Evolutionary conservation across 1,140 invertebrate genomes (phyloP).

Genomic region (Drosophila simulans): DNA sequence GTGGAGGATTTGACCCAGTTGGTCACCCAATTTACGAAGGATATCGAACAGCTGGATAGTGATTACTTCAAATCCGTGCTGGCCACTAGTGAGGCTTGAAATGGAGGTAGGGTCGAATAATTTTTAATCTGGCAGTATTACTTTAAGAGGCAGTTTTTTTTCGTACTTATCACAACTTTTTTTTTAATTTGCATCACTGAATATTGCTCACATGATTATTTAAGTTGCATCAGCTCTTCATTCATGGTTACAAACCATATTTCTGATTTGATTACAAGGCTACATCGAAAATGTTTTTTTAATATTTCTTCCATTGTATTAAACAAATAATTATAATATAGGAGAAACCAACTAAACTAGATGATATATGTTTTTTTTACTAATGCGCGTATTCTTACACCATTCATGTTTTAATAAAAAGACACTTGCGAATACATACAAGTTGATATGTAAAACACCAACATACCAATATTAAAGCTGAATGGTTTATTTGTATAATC

Average conservation of each 20-base stretch:
- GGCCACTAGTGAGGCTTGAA: conserved; percentile 39
- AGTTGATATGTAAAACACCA: neutral
- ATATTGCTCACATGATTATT: neutral
- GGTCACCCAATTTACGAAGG: conserved; percentile 70
- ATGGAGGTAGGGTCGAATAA: neutral
- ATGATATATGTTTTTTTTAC: too few relatives aligned
- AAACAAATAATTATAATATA: neutral
- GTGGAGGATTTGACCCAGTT: conserved; percentile 70
- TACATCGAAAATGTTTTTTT: neutral
- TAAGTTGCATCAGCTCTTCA: neutral
- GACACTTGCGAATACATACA: neutral
- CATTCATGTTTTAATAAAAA: conserved; percentile 1
- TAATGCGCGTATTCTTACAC: too few relatives aligned
- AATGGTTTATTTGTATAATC: neutral
- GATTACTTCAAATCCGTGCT: conserved; percentile 71
- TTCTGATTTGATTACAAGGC: neutral
- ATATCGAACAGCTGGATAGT: conserved; percentile 75
- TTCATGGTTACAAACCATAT: neutral
- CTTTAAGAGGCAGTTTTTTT: neutral
- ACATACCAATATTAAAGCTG: neutral
- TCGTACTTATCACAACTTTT: neutral
- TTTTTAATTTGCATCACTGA: neutral
- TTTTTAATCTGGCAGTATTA: conserved; percentile 28
- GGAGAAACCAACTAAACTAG: too few relatives aligned
- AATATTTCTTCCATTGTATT: neutral